Conservation (phyloP, 2,888 invertebrate species). For the Hypselothyrea guttata region DNA sequence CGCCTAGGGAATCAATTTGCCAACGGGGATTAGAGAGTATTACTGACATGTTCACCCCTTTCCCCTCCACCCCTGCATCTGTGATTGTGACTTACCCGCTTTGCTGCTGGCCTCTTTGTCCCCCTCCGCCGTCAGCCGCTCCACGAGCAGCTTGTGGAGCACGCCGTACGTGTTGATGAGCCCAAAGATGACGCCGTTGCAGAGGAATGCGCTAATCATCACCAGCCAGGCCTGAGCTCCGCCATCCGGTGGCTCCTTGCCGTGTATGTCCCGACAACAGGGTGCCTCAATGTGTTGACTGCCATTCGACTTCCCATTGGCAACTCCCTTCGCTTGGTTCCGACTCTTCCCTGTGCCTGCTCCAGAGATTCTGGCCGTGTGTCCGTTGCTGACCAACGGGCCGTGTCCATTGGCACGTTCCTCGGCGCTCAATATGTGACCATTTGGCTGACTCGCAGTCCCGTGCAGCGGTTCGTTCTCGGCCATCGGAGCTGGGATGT, state of each 20-base stretch:
- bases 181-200: conserved; percentile 95
- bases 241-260: conserved; percentile 87
- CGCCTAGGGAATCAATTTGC: conserved; percentile 58
- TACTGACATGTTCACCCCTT: neutral
- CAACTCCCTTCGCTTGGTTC: neutral
- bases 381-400: conserved; percentile 25
- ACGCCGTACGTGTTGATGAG: conserved; percentile 95
- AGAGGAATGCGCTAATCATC: conserved; percentile 92
- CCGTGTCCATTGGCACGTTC: conserved; percentile 52
- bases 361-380: neutral
- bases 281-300: conserved; percentile 73
- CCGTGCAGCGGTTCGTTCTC: conserved; percentile 77
- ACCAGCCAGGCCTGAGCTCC: conserved; percentile 91
- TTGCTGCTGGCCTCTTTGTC: conserved; percentile 89
- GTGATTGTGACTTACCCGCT: conserved; percentile 86
- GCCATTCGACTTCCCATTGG: conserved; percentile 51
- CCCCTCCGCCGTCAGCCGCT: conserved; percentile 85
- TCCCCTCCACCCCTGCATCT: neutral
- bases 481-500: conserved; percentile 53
- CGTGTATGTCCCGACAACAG: conserved; percentile 77
- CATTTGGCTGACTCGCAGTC: conserved; percentile 55
- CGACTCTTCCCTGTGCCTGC: neutral
- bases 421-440: conserved; percentile 58
- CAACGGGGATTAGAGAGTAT: conserved; percentile 22
- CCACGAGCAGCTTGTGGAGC: conserved; percentile 86